These are phyloP conservation scores for Corydoras sp. DNA, from an alignment of 2,113 vertebrate genomes.

Conservation along the genomic window DNA sequence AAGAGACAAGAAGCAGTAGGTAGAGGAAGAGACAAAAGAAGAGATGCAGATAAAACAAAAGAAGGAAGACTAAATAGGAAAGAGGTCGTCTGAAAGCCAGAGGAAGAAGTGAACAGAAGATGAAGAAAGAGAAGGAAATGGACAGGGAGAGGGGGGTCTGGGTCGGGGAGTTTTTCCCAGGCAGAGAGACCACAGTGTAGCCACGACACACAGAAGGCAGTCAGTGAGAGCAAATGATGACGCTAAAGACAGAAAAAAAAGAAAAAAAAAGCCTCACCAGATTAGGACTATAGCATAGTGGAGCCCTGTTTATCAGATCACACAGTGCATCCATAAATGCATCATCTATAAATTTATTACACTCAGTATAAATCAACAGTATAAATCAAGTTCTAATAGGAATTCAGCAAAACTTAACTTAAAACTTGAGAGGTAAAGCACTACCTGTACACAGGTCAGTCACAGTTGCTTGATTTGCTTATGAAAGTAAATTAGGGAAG, in stretches of 20 bases:
- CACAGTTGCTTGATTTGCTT: background rate
- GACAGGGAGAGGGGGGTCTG: background rate
- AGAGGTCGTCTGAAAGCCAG: slow-evolving; percentile 21
- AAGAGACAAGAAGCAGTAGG: background rate
- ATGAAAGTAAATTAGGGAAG: background rate
- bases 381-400: background rate
- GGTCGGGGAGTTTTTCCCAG: slow-evolving; percentile 34
- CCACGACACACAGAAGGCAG: slow-evolving; percentile 27
- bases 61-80: slow-evolving; percentile 6
- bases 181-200: slow-evolving; percentile 33
- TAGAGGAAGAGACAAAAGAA: background rate
- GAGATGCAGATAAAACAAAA: slow-evolving; percentile 12
- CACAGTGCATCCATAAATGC: too few relatives aligned
- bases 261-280: slow-evolving; percentile 26
- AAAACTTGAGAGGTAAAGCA: too few relatives aligned
- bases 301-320: background rate
- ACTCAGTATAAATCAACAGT: background rate
- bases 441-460: background rate
- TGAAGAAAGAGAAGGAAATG: background rate
- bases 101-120: background rate
- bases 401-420: background rate
- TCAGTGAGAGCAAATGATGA: slow-evolving; percentile 7
- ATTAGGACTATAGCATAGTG: background rate
- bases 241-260: slow-evolving; percentile 16
- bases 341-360: too few relatives aligned